phyloP scores from a whole-genome alignment of 1,140 invertebrate genomes.

The Anastatus disparis region DNA sequence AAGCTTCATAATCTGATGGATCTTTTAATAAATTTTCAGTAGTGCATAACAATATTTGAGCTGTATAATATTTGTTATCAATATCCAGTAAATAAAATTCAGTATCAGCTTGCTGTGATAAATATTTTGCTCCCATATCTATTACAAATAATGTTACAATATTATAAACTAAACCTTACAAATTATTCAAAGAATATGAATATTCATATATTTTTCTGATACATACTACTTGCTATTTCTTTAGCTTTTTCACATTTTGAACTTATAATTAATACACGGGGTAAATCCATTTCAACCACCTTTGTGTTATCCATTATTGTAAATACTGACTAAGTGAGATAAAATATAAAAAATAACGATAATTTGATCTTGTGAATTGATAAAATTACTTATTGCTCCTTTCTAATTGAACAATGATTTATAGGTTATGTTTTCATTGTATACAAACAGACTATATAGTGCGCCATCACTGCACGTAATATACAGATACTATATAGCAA shows the following conservation, averaged over 20 bases:
- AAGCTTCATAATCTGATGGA: constrained; percentile 68
- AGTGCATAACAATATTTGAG: constrained; percentile 69
- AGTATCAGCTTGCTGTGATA: constrained; percentile 59
- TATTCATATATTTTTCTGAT: constrained; percentile 16
- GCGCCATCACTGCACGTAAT: no score
- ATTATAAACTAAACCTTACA: constrained; percentile 18
- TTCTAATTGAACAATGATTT: no score
- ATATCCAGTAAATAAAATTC: constrained; percentile 71
- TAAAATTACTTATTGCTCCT: no score
- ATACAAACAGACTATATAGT: no score
- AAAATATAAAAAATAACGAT: no score
- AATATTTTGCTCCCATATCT: constrained; percentile 60
- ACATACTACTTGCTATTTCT: constrained; percentile 60
- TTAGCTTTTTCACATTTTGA: constrained; percentile 51
- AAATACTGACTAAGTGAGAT: no score
- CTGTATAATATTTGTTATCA: constrained; percentile 76
- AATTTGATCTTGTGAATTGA: no score
- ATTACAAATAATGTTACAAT: constrained; percentile 56
- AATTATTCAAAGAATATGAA: constrained; percentile 6
- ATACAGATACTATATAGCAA: no score
- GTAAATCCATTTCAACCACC: constrained; percentile 51
- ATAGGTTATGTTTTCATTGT: constrained; percentile 27
- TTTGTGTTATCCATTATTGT: constrained; percentile 10
- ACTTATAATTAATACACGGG: constrained; percentile 55
- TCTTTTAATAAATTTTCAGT: constrained; percentile 64